These are phyloP conservation scores for Myotis davidii DNA, from an alignment of 2,113 vertebrate species.

Conservation along the genomic window DNA sequence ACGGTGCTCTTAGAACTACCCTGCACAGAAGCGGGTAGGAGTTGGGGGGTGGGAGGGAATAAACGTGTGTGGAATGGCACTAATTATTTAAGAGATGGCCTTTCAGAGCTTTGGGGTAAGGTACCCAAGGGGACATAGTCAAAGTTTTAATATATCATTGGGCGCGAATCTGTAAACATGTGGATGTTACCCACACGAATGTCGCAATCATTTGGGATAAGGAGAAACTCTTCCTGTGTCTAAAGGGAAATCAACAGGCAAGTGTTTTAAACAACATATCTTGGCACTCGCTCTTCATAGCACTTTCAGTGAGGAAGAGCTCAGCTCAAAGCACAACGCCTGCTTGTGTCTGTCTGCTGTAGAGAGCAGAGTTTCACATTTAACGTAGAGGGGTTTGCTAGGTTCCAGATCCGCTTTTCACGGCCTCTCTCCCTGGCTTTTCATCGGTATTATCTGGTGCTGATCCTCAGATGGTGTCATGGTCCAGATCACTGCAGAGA, in stretches of 20 bases:
- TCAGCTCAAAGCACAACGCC: slow-evolving; percentile 1
- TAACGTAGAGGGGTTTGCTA: background rate
- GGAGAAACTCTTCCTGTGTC: background rate
- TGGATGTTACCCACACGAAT: background rate
- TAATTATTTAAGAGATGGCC: background rate
- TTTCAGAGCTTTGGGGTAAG: background rate
- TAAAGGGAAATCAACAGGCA: background rate
- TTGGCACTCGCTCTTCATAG: background rate
- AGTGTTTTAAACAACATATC: background rate
- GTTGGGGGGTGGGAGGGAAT: no score
- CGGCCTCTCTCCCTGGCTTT: background rate
- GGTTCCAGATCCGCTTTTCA: background rate
- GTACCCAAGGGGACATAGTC: background rate
- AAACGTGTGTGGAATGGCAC: no score
- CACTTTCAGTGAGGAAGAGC: background rate
- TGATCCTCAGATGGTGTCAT: slow-evolving; percentile 93
- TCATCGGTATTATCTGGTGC: slow-evolving; percentile 43
- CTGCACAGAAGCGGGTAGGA: no score
- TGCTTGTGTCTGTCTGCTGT: background rate
- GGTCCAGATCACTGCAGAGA: slow-evolving; percentile 99
- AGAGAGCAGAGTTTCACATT: background rate
- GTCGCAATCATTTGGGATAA: background rate
- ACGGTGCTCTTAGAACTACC: background rate
- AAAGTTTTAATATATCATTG: background rate
- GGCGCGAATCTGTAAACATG: background rate